Percentiles rank a stretch among this genome's conserved stretches.
Conservation (phyloP, 2,888 invertebrate species). For the Agapetus fuscipes region DNA sequence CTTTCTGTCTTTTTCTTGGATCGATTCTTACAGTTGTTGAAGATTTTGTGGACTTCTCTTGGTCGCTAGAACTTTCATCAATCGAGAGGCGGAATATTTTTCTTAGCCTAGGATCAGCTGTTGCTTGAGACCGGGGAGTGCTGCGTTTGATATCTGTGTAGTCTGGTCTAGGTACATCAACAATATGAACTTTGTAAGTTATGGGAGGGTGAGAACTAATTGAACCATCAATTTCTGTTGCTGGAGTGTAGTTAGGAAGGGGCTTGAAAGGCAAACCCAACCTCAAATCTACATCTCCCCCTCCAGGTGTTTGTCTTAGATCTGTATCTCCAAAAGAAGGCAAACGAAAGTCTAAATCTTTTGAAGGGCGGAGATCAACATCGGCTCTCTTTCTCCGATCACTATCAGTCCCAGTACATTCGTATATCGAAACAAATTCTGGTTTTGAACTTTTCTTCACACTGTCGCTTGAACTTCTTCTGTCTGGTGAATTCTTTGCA, state of each 20-base stretch:
- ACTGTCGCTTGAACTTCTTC: constrained; percentile 20
- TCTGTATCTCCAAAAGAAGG: constrained; percentile 56
- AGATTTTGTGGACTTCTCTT: constrained; percentile 37
- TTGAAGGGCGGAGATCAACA: constrained; percentile 41
- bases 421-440: constrained; percentile 47
- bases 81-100: constrained; percentile 63
- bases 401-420: constrained; percentile 47
- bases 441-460: constrained; percentile 24
- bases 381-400: constrained; percentile 40
- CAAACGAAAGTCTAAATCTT: constrained; percentile 43
- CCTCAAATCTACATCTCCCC: constrained; percentile 66
- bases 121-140: constrained; percentile 59
- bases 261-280: constrained; percentile 68
- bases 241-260: constrained; percentile 71
- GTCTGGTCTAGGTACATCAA: constrained; percentile 64
- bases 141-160: constrained; percentile 64
- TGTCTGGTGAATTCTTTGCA: constrained; percentile 35
- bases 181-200: constrained; percentile 48
- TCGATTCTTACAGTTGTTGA: constrained; percentile 38
- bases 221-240: constrained; percentile 79
- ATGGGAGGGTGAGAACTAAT: constrained; percentile 69
- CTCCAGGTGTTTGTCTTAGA: constrained; percentile 41
- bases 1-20: constrained; percentile 41
- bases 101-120: constrained; percentile 65
- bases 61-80: constrained; percentile 49